Evolutionary conservation across 2,113 vertebrate genomes (phyloP).

Genomic region (Osmerus mordax): DNA sequence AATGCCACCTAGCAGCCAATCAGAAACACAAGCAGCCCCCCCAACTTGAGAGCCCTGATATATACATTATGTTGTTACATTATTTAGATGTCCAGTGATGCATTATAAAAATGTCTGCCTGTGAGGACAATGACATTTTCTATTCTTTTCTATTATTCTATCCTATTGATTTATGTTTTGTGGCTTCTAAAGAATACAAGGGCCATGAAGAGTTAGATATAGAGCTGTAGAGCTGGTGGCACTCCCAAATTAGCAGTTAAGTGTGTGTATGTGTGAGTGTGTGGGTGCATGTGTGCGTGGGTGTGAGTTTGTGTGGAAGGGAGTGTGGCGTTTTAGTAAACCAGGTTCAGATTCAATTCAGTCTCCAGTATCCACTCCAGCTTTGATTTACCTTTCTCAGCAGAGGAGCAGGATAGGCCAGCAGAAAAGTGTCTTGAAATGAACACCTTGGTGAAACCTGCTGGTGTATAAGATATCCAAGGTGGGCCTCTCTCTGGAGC

Average conservation of each 20-base stretch:
- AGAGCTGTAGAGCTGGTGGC: neutral
- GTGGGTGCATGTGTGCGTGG: neutral
- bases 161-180: too few relatives aligned
- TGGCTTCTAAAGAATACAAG: too few relatives aligned
- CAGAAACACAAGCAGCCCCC: too few relatives aligned
- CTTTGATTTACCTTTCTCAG: conserved; percentile 67
- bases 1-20: too few relatives aligned
- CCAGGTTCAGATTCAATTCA: conserved; percentile 49
- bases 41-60: too few relatives aligned
- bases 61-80: too few relatives aligned
- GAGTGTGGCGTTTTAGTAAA: conserved; percentile 36
- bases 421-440: conserved; percentile 66
- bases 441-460: conserved; percentile 76
- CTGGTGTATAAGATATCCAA: conserved; percentile 71
- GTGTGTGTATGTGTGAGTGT: neutral
- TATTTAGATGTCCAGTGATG: too few relatives aligned
- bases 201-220: too few relatives aligned
- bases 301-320: neutral
- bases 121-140: too few relatives aligned
- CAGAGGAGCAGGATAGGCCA: conserved; percentile 13
- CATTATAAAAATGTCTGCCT: too few relatives aligned
- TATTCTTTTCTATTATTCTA: too few relatives aligned
- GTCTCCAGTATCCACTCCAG: conserved; percentile 54
- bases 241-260: neutral
- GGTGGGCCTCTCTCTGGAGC: conserved; percentile 61